Base-by-base conservation (phyloP, 2,888 invertebrate species). In the Octodonta nipae region DNA sequence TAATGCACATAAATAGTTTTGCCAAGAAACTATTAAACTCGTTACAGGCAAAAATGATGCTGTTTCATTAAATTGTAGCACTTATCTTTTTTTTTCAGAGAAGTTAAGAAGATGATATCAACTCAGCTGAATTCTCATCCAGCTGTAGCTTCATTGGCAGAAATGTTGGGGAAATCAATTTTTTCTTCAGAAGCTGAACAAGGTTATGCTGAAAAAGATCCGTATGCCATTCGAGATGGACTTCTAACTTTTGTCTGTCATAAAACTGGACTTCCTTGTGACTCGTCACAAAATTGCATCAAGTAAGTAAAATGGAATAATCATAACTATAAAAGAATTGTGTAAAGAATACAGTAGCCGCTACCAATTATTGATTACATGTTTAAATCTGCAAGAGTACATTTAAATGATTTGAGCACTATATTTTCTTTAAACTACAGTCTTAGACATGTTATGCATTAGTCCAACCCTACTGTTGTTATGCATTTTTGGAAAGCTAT, bases 191-290 rank as follows among this genome's bases (percentile, higher is more conserved):
- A 75, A 42, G 68, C 75, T 47, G 71, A 73, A 37, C 54, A 52
- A 24, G 55, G 50, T 2, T 62, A 57, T n/a, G 54, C 67, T 17
- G 57, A 68, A 2, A 69, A 68, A 1, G 79, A 82, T 56, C 78
- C 85, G 0, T 74, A 76, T 36, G 69, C 75, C 0, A 67, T 85
- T 1, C 69, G 81, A 38, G 93, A 92, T 57, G 83, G 87, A 0
- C 61, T 89, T 5, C 62, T 89, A 25, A 79, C 84, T 0, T 84
- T 87, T 51, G 72, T 83, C 36, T 93, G 93, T 51, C 92, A 93
- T 51, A 78, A 80, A 31, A 75, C 78, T 1, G 70, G 75, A 0
- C 56, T 89, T 26, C 91, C 91, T 0, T 91, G 91, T 54, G 66
- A 70, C 1, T 65, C 67, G 12, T 63, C 62, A 57, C 26, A 55